Percentiles rank a stretch among this genome's conserved stretches.
These are phyloP conservation scores for Salticus scenicus DNA, from an alignment of 2,888 invertebrate species.

Conservation along the genomic window DNA sequence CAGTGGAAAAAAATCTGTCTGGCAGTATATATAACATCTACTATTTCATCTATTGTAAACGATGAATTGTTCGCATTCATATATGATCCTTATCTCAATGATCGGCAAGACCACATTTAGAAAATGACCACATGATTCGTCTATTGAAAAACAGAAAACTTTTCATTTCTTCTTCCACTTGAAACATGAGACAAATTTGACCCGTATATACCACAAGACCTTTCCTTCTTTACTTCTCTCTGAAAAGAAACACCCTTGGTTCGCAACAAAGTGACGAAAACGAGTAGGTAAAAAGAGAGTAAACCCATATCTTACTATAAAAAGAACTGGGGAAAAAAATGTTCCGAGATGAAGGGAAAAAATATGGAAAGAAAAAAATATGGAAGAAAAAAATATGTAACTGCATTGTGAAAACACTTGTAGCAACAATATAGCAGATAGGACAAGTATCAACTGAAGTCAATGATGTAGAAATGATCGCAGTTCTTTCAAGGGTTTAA, in stretches of 20 bases:
- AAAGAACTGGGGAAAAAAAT: not conserved
- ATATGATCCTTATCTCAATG: not conserved
- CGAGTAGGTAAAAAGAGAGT: not conserved
- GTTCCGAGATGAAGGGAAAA: conserved; percentile 20
- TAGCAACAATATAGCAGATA: conserved; percentile 35
- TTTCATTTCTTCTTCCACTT: not conserved
- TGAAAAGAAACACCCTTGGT: conserved; percentile 15
- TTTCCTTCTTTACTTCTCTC: not conserved
- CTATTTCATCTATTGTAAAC: not conserved
- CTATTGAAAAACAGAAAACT: conserved; percentile 1
- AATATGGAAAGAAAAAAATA: conserved; percentile 19
- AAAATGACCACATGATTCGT: not conserved
- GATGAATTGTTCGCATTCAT: not conserved
- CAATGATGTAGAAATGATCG: conserved; percentile 69
- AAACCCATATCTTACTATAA: not conserved
- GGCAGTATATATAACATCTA: not conserved
- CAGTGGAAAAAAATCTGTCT: not conserved
- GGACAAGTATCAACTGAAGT: conserved; percentile 66
- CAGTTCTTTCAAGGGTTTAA: conserved; percentile 44
- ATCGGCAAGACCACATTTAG: not conserved
- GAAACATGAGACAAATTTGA: conserved; percentile 64
- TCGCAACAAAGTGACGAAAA: conserved; percentile 5
- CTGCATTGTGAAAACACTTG: conserved; percentile 32
- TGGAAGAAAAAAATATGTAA: conserved; percentile 24
- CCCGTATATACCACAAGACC: conserved; percentile 41